Base-by-base conservation (phyloP, 1,140 invertebrate species). In the Conopomorpha cramerella region DNA sequence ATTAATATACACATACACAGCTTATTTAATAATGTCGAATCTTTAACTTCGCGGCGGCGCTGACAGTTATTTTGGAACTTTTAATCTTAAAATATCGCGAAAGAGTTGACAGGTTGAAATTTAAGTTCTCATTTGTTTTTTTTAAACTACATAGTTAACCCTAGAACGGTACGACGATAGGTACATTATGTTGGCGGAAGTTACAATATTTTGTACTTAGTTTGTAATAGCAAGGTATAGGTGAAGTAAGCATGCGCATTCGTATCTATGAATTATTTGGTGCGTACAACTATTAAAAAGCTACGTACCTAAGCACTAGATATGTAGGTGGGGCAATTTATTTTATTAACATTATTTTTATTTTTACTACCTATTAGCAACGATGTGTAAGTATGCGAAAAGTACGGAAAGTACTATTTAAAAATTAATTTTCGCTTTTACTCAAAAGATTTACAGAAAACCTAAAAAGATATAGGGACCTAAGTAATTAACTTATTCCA, bases 1-100 rank as follows among this genome's bases (percentile, higher is more conserved):
- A 76, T 76, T 76, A 76, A 76, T 76, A 76, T 72, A 76, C 23
- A 38, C n/a, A 65, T 70, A 76, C 64, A 72, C 70, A 70, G 71
- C 57, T 66, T 56, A 54, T 49, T 49, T 47, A 49, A 40, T 46
- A 48, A 23, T 23, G 19, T 23, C 10, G 4, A 23, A 23, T 23
- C 10, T 6, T 23, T 23, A 23, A 23, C 4, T 23, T 23, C 4
- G 4, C 4, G 4, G 4, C 19, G 4, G 19, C 19, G 10, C 10
- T 23, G 19, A 23, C 10, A 10, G n/a, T n/a, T n/a, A n/a, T n/a
- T 23, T 23, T 23, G 10, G 10, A 23, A 23, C 10, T 10, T 23
- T 10, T 23, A 23, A 23, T 23, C 4, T 23, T 4, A 4, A 23
- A 23, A 6, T 23, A 4, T 23, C n/a, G n/a, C n/a, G n/a, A n/a